Evolutionary conservation across 2,888 invertebrate species (phyloP).

Genomic region (Vanessa cardui): DNA sequence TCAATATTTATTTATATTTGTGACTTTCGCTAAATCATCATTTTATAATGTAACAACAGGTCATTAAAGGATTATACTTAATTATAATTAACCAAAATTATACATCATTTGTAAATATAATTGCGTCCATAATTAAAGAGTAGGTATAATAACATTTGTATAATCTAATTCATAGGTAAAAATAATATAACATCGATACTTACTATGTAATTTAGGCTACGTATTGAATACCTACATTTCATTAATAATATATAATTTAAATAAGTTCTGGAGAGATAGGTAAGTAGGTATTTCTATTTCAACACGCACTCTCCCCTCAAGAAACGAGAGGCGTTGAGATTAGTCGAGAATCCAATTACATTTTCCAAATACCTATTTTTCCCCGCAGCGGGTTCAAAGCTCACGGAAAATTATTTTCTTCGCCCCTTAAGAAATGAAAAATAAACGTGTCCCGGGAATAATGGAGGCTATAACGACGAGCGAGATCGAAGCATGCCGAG

Average conservation of each 20-base stretch:
- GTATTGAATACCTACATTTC: not conserved
- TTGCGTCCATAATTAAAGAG: too few relatives aligned
- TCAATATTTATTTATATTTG: too few relatives aligned
- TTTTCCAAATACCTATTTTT: conserved; percentile 79
- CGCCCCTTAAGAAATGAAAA: conserved; percentile 78
- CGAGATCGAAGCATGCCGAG: conserved; percentile 45
- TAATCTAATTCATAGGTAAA: too few relatives aligned
- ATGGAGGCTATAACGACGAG: conserved; percentile 56
- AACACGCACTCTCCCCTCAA: conserved; percentile 66
- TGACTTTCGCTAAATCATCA: too few relatives aligned
- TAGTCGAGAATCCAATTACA: conserved; percentile 80
- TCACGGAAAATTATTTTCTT: conserved; percentile 80
- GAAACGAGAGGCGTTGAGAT: conserved; percentile 73
- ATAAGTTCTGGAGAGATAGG: not conserved
- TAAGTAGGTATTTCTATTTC: conserved; percentile 53
- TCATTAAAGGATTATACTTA: too few relatives aligned
- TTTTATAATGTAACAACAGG: too few relatives aligned
- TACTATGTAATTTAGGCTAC: too few relatives aligned
- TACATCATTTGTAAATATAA: too few relatives aligned
- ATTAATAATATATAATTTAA: conserved; percentile 5
- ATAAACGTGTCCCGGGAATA: conserved; percentile 66
- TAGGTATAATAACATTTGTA: too few relatives aligned
- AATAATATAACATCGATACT: too few relatives aligned
- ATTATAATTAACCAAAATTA: too few relatives aligned
- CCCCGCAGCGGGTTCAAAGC: conserved; percentile 77